Base-by-base conservation (phyloP, 2,888 invertebrate species). In the Hypsopygia costalis region DNA sequence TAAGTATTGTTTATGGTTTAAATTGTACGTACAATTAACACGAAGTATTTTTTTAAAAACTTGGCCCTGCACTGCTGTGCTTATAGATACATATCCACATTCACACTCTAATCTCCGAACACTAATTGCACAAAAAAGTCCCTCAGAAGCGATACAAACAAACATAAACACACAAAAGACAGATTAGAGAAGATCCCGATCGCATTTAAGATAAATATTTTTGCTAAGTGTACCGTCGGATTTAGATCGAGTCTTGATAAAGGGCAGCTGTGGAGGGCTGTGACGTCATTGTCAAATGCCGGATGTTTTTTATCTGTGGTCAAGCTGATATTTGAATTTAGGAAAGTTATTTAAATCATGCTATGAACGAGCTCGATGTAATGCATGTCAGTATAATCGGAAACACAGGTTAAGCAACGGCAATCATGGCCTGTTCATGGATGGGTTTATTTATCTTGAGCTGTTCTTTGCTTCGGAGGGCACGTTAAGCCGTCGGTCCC, bases 161-260 rank as follows among this genome's bases (percentile, higher is more conserved):
- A 79, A 82, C 76, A 77, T 47, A 74, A 69, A 58, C 58, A 75
- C 57, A 73, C 78, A 87, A 87, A 78, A 68, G 75, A 60, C 76
- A 83, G 87, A 87, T 88, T 87, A 87, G 80, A 72, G 79, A 71
- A 76, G 77, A 81, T 80, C 73, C 71, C 66, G 87, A 87, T 88
- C 73, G 82, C 73, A 86, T 85, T 85, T 83, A 76, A 83, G 87
- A 87, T 88, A 85, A 85, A 70, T 77, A 81, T 86, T 81, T 85
- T 83, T 64, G 81, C 86, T 80, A 80, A 85, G 83, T 81, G 74
- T 70, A 66, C 16, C 66, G 68, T 51, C 66, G 70, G 86, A 79
- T 87, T 87, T 76, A 86, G 87, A 87, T 86, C 62, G 68, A 52
- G 60, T 49, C 40, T 36, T 46, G 86, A 87, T 87, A 86, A 70